Conservation (phyloP, 1,140 invertebrate species). For the Oedothorax gibbosus region DNA sequence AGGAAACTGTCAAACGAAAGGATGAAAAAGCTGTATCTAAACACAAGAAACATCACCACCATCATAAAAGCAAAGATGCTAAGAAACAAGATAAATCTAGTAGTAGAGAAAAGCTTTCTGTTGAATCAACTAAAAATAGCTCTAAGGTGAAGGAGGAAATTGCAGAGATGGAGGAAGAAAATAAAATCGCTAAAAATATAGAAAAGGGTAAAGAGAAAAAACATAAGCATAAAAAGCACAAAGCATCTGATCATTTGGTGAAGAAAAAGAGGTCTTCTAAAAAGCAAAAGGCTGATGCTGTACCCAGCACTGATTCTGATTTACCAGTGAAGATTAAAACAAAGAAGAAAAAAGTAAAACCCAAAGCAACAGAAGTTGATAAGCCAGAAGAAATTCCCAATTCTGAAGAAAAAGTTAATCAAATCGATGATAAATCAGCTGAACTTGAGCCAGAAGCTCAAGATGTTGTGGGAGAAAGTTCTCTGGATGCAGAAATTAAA, state of each 20-base stretch:
- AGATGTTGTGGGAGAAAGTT: neutral
- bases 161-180: conserved; percentile 67
- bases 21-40: conserved; percentile 66
- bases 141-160: conserved; percentile 5
- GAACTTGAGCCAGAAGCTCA: neutral
- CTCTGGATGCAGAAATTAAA: conserved; percentile 7
- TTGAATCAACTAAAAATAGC: conserved; percentile 25
- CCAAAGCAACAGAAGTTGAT: conserved; percentile 66
- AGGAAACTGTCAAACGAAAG: conserved; percentile 49
- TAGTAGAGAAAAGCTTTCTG: conserved; percentile 3
- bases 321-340: conserved; percentile 64
- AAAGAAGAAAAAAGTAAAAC: conserved; percentile 62
- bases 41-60: conserved; percentile 59
- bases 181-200: conserved; percentile 77
- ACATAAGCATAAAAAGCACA: conserved; percentile 66
- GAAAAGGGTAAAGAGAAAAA: conserved; percentile 62
- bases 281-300: conserved; percentile 65
- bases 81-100: conserved; percentile 27
- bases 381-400: conserved; percentile 17
- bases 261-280: conserved; percentile 68
- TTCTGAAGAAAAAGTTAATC: neutral
- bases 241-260: conserved; percentile 64
- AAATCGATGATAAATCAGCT: neutral
- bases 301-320: conserved; percentile 51
- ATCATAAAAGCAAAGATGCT: conserved; percentile 48